Base-by-base conservation (phyloP, 2,797 vertebrate species). In the Betta splendens region DNA sequence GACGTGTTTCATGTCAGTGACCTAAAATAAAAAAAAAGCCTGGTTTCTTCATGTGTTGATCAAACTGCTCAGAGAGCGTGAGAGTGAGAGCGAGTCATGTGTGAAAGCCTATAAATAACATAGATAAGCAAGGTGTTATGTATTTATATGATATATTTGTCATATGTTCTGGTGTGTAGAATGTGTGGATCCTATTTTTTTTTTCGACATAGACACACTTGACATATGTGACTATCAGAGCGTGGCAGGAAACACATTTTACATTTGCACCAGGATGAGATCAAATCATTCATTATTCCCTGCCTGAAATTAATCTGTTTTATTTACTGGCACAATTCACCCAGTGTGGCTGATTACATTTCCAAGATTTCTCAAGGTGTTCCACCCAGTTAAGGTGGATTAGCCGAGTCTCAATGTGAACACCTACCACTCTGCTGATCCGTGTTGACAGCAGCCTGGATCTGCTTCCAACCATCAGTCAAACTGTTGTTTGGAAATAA, bases 31-130 rank as follows among this genome's bases (percentile, higher is more conserved):
- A 40, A n/a, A n/a, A n/a, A n/a, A n/a, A n/a, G n/a, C 25, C 20
- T 44, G 17, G 56, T 56, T 37, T 62, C 35, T 48, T 49, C 22
- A 22, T 20, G 15, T 28, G 35, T 33, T 64, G 59, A 78, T 76
- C 59, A 71, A 68, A 62, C 20, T 21, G 26, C n/a, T 23, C 7
- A 23, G 36, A 25, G n/a, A n/a, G n/a, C n/a, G n/a, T n/a, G n/a
- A n/a, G n/a, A n/a, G n/a, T n/a, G n/a, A n/a, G n/a, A n/a, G n/a
- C n/a, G n/a, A 10, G 31, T 3, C 16, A n/a, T 31, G n/a, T 32
- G 45, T 47, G 22, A 21, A n/a, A n/a, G n/a, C n/a, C n/a, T n/a
- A n/a, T n/a, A n/a, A n/a, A n/a, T n/a, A n/a, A n/a, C n/a, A n/a
- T n/a, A n/a, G n/a, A n/a, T n/a, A n/a, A n/a, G n/a, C n/a, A n/a